These are phyloP conservation scores for Cantharis rustica DNA, from an alignment of 2,888 invertebrate genomes.

Conservation along the genomic window DNA sequence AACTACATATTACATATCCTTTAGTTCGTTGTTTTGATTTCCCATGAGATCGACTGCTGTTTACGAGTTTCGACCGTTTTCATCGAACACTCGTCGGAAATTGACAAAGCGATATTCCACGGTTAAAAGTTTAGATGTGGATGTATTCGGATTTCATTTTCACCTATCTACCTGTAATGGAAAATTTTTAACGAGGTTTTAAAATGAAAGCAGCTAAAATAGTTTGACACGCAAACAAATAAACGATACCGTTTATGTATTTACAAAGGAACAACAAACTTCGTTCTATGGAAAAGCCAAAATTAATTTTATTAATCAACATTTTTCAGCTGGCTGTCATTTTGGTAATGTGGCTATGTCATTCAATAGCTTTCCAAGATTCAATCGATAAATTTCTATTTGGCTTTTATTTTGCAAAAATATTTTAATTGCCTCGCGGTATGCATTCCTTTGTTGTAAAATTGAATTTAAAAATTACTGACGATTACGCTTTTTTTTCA, in stretches of 20 bases:
- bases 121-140: neutral
- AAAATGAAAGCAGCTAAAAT: neutral
- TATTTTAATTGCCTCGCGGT: neutral
- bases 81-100: constrained; percentile 6
- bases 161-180: neutral
- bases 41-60: constrained; percentile 7
- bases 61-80: neutral
- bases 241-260: neutral
- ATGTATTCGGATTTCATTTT: neutral
- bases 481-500: neutral
- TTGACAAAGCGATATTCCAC: constrained; percentile 2
- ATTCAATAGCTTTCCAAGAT: neutral
- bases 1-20: constrained; percentile 13
- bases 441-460: neutral
- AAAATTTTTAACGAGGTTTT: neutral
- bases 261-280: neutral
- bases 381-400: neutral
- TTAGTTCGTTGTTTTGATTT: constrained; percentile 17
- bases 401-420: neutral
- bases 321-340: neutral
- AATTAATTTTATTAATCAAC: neutral
- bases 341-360: neutral
- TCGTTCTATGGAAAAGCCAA: neutral
- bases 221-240: neutral
- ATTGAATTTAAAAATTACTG: neutral